A percentile compares a stretch with the other conserved stretches of the same genome.
These are phyloP conservation scores for Gephyroberyx darwinii DNA, from an alignment of 2,797 vertebrate genomes.

Conservation along the genomic window DNA sequence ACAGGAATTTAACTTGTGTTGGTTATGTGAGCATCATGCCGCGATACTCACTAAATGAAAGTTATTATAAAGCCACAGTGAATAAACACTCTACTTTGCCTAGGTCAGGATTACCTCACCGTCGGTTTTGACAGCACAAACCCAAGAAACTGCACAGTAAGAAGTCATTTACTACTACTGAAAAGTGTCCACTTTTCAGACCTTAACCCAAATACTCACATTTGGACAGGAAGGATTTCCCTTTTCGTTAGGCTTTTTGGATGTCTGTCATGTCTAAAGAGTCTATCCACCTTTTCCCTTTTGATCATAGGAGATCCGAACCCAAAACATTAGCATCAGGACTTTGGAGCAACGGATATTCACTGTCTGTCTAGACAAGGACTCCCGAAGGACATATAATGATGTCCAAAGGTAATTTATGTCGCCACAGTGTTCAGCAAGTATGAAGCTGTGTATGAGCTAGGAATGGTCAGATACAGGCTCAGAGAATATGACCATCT, in stretches of 20 bases:
- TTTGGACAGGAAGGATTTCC: too few relatives aligned
- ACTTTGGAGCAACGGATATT: constrained; percentile 83
- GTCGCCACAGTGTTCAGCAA: too few relatives aligned
- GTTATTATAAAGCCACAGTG: background rate
- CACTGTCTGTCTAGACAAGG: constrained; percentile 85
- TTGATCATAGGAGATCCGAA: constrained; percentile 72
- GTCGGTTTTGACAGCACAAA: constrained; percentile 80
- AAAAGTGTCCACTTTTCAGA: too few relatives aligned
- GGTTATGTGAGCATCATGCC: background rate
- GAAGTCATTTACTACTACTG: background rate
- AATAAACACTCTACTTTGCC: constrained; percentile 15
- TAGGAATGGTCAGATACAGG: too few relatives aligned
- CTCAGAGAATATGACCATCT: too few relatives aligned
- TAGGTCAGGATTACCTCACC: constrained; percentile 77
- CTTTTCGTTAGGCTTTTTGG: too few relatives aligned
- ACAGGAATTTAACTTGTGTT: background rate
- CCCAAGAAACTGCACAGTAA: constrained; percentile 49
- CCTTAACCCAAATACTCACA: too few relatives aligned
- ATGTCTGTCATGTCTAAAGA: background rate
- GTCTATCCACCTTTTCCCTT: constrained; percentile 45
- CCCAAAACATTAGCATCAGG: constrained; percentile 78
- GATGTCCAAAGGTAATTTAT: constrained; percentile 83
- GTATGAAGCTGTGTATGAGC: too few relatives aligned
- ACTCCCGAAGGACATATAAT: constrained; percentile 81
- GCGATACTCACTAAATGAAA: background rate